A percentile compares a stretch with the other conserved stretches of the same genome.
Conservation (phyloP, 1,140 invertebrate species). For the Drosophila kurseongensis region DNA sequence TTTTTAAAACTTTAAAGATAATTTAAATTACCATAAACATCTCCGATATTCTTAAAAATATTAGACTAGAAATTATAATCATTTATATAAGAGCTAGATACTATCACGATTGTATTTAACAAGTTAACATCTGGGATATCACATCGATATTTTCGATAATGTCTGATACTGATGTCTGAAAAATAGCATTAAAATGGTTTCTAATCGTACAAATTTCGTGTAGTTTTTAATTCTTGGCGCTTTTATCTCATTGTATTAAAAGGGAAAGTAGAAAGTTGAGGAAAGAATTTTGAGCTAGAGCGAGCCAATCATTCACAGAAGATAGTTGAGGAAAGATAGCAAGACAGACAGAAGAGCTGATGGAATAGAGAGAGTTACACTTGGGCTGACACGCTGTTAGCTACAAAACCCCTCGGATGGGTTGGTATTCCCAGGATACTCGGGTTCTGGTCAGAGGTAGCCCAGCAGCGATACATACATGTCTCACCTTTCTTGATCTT, state of each 20-base stretch:
- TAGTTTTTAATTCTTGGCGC: too few relatives aligned
- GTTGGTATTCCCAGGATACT: conserved; percentile 4
- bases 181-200: too few relatives aligned
- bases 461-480: conserved; percentile 78
- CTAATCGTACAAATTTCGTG: too few relatives aligned
- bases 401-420: conserved; percentile 61
- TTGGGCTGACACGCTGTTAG: conserved; percentile 63
- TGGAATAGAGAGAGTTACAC: conserved; percentile 8
- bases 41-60: too few relatives aligned
- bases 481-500: conserved; percentile 91
- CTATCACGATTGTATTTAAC: too few relatives aligned
- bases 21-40: too few relatives aligned
- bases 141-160: too few relatives aligned
- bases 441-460: conserved; percentile 36
- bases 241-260: neutral
- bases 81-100: too few relatives aligned
- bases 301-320: conserved; percentile 56
- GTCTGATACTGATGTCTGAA: too few relatives aligned
- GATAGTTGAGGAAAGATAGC: conserved; percentile 28
- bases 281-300: conserved; percentile 82
- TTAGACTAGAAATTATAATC: too few relatives aligned
- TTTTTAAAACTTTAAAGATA: too few relatives aligned
- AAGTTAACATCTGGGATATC: too few relatives aligned
- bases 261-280: conserved; percentile 36
- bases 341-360: conserved; percentile 28